phyloP scores from a whole-genome alignment of 35 echinoderm and acorn worm genomes.

The Stichopus chloronotus region DNA sequence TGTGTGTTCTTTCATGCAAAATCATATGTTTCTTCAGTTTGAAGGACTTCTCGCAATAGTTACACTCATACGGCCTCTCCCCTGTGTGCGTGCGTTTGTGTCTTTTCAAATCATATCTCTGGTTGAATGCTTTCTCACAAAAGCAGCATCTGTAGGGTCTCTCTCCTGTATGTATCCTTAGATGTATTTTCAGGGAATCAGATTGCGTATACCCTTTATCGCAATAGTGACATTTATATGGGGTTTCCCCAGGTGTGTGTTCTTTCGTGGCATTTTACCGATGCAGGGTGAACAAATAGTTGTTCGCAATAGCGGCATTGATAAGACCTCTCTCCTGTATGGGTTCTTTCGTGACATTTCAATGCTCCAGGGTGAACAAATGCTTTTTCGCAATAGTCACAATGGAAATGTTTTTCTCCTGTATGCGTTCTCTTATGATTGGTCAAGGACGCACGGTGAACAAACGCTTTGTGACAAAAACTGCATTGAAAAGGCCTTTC shows the following conservation, averaged over 20 bases:
- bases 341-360: neutral
- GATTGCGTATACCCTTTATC: neutral
- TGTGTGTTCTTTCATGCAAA: neutral
- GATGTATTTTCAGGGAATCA: neutral
- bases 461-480: neutral
- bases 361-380: neutral
- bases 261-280: neutral
- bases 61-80: conserved; percentile 50
- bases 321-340: neutral
- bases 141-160: conserved; percentile 35
- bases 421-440: neutral
- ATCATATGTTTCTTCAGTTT: neutral
- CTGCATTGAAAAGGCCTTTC: neutral
- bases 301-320: neutral
- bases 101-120: neutral
- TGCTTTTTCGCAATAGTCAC: neutral
- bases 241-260: neutral
- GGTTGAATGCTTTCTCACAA: conserved; percentile 33
- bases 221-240: neutral
- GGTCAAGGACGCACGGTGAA: neutral
- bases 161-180: conserved; percentile 25
- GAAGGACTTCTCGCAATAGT: neutral
- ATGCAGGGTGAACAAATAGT: neutral
- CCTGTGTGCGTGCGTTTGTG: conserved; percentile 65
- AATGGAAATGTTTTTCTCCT: neutral